These are phyloP conservation scores for Drosophila kuntzei DNA, from an alignment of 2,888 invertebrate species.

Conservation along the genomic window DNA sequence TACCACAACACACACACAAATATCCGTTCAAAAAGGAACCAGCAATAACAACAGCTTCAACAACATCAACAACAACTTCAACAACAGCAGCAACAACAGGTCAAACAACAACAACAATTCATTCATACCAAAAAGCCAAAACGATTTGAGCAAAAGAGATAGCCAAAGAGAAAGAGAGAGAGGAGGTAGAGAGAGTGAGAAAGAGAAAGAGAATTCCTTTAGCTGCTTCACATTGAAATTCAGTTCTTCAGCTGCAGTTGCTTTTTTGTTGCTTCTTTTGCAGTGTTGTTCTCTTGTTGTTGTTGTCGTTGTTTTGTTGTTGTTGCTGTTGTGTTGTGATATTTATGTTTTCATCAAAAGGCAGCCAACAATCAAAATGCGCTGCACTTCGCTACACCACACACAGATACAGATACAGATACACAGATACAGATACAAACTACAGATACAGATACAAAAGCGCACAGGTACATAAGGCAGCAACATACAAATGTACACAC, in stretches of 20 bases:
- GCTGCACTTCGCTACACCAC: conserved; percentile 72
- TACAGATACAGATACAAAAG: conserved; percentile 33
- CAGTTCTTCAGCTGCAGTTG: conserved; percentile 53
- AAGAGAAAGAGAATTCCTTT: conserved; percentile 34
- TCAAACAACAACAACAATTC: conserved; percentile 57
- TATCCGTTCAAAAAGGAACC: conserved; percentile 41
- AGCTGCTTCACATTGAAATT: conserved; percentile 38
- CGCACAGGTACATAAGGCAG: conserved; percentile 54
- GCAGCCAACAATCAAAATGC: conserved; percentile 80
- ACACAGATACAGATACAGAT: conserved; percentile 30
- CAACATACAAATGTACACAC: conserved; percentile 33
- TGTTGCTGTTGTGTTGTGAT: conserved; percentile 65
- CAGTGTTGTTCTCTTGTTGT: conserved; percentile 41
- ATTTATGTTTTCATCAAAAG: conserved; percentile 82
- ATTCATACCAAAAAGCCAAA: conserved; percentile 68
- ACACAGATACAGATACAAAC: conserved; percentile 18
- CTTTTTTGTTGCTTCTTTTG: conserved; percentile 34
- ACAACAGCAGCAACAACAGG: conserved; percentile 13
- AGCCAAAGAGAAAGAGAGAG: conserved; percentile 23
- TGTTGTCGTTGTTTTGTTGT: conserved; percentile 34
- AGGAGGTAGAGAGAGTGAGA: conserved; percentile 19
- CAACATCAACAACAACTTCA: conserved; percentile 7
- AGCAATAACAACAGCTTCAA: conserved; percentile 15
- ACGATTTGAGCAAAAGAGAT: conserved; percentile 19
- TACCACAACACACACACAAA: conserved; percentile 53